Base-by-base conservation (phyloP, 2,797 vertebrate species). In the Aythya fuligula region DNA sequence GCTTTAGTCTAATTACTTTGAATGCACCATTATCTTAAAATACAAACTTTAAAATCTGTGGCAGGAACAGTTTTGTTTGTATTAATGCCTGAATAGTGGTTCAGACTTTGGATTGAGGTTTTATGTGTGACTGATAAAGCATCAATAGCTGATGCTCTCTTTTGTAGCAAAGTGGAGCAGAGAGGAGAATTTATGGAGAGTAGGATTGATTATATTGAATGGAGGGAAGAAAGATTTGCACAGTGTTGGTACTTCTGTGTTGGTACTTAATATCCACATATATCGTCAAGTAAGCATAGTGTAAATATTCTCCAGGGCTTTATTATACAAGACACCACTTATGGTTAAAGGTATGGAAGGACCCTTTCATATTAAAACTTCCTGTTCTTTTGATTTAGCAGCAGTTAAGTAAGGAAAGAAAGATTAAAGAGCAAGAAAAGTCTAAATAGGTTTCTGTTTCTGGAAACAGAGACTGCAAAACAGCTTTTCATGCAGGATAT, bases 341-440 rank as follows among this genome's bases (percentile, higher is more conserved):
- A 87, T 43, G 47, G 80, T 93, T 92, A 80, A 95, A 96, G 53
- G 69, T 96, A 93, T 93, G 67, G 93, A 94, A 84, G 51, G 64
- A 82, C n/a, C 65, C 83, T 94, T 95, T 94, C 77, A 94, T 90
- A 87, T 87, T 76, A 82, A 87, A 91, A 60, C 88, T 94, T 94
- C 93, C 93, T 82, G 77, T 95, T 94, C 93, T 91, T 96, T 93
- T 95, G 94, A 94, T 93, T 90, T 91, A 80, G 80, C 41, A 54
- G 45, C 94, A 94, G 58, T 87, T 80, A 96, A 90, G 60, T 87
- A 89, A 92, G 87, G 93, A 93, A 85, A 85, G 77, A 69, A 95
- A 90, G 92, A 95, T 97, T 85, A 96, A 96, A 95, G 95, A 85
- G 81, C 78, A 95, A 96, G 78, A 30, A 51, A 84, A 83, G 81